These are phyloP conservation scores for Diachasma alloeum DNA, from an alignment of 1,140 invertebrate species.

Conservation along the genomic window DNA sequence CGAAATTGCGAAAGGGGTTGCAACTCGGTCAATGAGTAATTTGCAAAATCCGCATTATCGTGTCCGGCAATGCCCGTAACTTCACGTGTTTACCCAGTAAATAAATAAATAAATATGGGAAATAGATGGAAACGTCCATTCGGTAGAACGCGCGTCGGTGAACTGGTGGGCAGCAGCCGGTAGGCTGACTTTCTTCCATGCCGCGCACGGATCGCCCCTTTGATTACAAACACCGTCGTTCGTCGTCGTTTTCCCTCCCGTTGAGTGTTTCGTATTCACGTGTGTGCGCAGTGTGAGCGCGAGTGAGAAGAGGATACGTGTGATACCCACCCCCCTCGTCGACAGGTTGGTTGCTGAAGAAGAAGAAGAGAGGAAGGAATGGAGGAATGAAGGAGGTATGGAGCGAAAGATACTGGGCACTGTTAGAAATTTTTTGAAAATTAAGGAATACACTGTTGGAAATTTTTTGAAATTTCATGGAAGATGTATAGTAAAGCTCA, in stretches of 20 bases:
- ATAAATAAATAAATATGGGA: constrained; percentile 13
- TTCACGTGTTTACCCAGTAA: constrained; percentile 15
- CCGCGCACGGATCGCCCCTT: constrained; percentile 44
- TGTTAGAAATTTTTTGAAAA: too few species aligned
- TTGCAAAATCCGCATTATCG: background rate
- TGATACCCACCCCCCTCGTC: constrained; percentile 22
- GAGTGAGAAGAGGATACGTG: background rate
- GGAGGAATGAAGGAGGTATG: background rate
- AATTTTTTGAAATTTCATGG: too few species aligned
- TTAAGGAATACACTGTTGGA: too few species aligned
- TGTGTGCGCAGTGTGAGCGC: constrained; percentile 32
- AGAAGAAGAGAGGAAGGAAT: background rate
- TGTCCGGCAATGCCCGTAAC: background rate
- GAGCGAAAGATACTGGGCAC: constrained; percentile 20
- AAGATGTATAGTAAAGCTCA: too few species aligned
- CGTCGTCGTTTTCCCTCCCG: background rate
- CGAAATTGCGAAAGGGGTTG: background rate
- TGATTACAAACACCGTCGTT: constrained; percentile 50
- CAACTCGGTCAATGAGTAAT: background rate
- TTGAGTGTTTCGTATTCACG: background rate
- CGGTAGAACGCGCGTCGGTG: constrained; percentile 51
- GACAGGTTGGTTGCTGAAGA: background rate
- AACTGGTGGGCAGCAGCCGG: constrained; percentile 47
- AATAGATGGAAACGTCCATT: constrained; percentile 41
- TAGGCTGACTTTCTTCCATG: constrained; percentile 54